Conservation (phyloP, 37 sponge, comb jelly and placozoan species). For the Chondrosia reniformis region DNA sequence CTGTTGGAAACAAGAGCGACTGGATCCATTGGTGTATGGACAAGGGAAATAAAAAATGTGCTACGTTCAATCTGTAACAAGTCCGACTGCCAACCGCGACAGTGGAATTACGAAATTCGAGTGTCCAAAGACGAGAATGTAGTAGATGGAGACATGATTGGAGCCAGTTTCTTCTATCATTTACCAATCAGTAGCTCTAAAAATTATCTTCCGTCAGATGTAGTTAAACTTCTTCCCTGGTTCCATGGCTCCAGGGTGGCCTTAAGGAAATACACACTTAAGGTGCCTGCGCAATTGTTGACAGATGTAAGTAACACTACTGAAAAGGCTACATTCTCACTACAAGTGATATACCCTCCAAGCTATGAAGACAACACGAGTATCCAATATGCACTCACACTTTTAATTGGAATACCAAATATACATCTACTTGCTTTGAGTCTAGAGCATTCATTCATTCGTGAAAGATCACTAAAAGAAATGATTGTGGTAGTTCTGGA, state of each 20-base stretch:
- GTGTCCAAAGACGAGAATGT: constrained; percentile 3
- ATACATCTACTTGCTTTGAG: background rate
- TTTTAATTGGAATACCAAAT: constrained; percentile 19
- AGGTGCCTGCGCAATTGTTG: background rate
- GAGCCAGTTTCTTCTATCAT: constrained; percentile 47
- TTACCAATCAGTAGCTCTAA: constrained; percentile 50
- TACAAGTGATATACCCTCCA: constrained; percentile 46
- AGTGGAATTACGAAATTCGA: background rate
- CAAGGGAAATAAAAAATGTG: background rate
- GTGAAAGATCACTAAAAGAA: constrained; percentile 46
- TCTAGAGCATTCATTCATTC: constrained; percentile 38
- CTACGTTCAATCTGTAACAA: too few species aligned
- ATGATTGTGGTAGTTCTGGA: constrained; percentile 35
- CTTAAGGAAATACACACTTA: background rate
- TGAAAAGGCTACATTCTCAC: background rate
- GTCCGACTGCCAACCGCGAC: background rate
- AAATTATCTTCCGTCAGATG: constrained; percentile 18
- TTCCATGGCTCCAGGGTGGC: constrained; percentile 31
- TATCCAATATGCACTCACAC: constrained; percentile 49
- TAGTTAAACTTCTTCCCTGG: constrained; percentile 55
- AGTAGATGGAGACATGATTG: constrained; percentile 52
- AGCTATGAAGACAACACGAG: constrained; percentile 53
- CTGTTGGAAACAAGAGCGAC: background rate
- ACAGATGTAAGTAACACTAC: background rate
- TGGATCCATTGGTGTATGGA: background rate